A percentile compares a stretch with the other conserved stretches of the same genome.
phyloP scores from a whole-genome alignment of 2,888 invertebrate species.

The Allygus modestus region DNA sequence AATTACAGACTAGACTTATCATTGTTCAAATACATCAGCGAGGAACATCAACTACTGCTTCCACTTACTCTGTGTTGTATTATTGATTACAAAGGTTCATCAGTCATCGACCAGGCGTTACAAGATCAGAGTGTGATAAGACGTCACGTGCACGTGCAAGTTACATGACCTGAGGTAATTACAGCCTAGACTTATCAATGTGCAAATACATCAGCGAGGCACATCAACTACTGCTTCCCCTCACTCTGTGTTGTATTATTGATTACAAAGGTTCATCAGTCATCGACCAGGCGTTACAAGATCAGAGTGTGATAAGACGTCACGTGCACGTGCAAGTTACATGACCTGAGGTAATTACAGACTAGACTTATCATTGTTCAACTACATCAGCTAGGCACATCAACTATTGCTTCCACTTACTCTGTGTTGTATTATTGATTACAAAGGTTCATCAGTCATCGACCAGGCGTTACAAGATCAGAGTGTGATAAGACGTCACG shows the following conservation, averaged over 20 bases:
- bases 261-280: conserved; percentile 27
- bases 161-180: neutral
- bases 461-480: neutral
- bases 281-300: neutral
- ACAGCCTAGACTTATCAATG: conserved; percentile 29
- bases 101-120: neutral
- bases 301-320: conserved; percentile 14
- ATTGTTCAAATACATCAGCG: conserved; percentile 13
- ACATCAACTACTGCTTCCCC: neutral
- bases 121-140: conserved; percentile 3
- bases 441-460: conserved; percentile 15
- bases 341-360: conserved; percentile 3
- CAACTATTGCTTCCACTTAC: neutral
- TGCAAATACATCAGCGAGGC: conserved; percentile 15
- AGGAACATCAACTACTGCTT: neutral
- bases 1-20: conserved; percentile 23
- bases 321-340: conserved; percentile 3
- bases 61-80: neutral
- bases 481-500: conserved; percentile 9
- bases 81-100: conserved; percentile 27
- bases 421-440: conserved; percentile 21
- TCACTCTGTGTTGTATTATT: conserved; percentile 9
- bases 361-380: conserved; percentile 15
- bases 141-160: conserved; percentile 10
- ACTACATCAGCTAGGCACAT: conserved; percentile 12